These are phyloP conservation scores for Ptychochromis oligacanthus DNA, from an alignment of 2,113 vertebrate species.

Conservation along the genomic window DNA sequence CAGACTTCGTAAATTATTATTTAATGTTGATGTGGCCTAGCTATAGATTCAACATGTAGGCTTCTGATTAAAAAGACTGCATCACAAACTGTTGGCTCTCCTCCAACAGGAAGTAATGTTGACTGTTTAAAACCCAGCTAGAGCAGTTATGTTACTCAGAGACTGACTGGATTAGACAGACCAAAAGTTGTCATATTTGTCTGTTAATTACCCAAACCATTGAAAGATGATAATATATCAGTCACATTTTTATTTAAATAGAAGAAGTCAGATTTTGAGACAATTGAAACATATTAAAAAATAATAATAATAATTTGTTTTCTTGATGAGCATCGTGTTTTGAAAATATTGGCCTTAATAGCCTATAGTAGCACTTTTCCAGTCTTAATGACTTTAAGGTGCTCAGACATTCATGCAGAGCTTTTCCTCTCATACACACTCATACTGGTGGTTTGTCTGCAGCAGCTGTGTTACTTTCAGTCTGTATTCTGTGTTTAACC, in stretches of 20 bases:
- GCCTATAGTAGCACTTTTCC: no score
- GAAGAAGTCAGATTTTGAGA: not conserved
- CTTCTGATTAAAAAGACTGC: not conserved
- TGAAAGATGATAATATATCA: not conserved
- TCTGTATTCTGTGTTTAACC: no score
- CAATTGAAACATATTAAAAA: not conserved
- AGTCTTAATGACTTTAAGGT: no score
- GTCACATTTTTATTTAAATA: not conserved
- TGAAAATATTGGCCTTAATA: no score
- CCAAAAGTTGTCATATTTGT: no score
- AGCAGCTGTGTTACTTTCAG: no score
- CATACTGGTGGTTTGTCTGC: no score
- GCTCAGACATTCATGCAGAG: no score
- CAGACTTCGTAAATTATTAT: not conserved
- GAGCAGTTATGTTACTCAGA: no score
- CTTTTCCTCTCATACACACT: no score
- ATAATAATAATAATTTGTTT: not conserved
- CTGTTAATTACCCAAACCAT: not conserved
- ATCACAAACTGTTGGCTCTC: not conserved
- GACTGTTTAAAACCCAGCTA: no score
- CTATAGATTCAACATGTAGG: not conserved
- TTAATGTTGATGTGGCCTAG: not conserved
- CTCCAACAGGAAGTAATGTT: not conserved
- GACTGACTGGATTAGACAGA: not conserved
- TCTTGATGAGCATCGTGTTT: not conserved